Percentiles rank a stretch among this genome's conserved stretches.
Conservation (phyloP, 2,888 invertebrate genomes). For the Hipparchia sbordonii region DNA sequence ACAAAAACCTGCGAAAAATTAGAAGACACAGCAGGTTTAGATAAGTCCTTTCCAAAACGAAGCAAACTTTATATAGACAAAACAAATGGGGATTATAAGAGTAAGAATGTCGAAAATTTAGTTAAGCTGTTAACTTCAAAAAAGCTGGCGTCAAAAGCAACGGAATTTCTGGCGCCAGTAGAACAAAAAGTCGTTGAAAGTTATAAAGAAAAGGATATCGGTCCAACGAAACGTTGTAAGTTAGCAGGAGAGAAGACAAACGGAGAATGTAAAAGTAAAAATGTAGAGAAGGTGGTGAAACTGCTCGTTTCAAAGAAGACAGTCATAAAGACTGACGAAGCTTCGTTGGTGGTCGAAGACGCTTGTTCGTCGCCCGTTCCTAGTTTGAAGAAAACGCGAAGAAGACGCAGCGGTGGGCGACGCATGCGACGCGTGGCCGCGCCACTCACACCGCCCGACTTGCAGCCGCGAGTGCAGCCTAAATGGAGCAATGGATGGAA, state of each 20-base stretch:
- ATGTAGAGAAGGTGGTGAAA: constrained; percentile 73
- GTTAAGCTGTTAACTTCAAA: constrained; percentile 49
- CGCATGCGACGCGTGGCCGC: constrained; percentile 47
- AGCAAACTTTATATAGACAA: constrained; percentile 37
- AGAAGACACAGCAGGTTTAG: constrained; percentile 14
- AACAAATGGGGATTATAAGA: constrained; percentile 43
- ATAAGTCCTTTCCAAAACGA: constrained; percentile 34
- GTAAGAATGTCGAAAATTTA: constrained; percentile 47
- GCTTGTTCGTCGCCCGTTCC: constrained; percentile 47
- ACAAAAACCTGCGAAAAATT: constrained; percentile 22
- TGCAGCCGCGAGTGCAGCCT: constrained; percentile 59
- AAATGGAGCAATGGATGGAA: constrained; percentile 96
- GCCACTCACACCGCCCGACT: constrained; percentile 44
- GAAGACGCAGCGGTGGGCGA: constrained; percentile 51
- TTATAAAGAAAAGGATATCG: constrained; percentile 39
- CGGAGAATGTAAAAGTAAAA: constrained; percentile 66
- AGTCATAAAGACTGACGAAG: constrained; percentile 72
- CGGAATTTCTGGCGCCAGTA: constrained; percentile 32
- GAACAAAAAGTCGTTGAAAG: constrained; percentile 35
- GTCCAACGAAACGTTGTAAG: constrained; percentile 58
- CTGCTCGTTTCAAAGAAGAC: constrained; percentile 71
- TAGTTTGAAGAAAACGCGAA: constrained; percentile 44
- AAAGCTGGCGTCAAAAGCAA: constrained; percentile 41
- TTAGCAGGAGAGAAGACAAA: constrained; percentile 49
- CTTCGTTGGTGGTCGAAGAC: constrained; percentile 65